Conservation (phyloP, 2,113 vertebrate genomes). For the Polypterus senegalus region DNA sequence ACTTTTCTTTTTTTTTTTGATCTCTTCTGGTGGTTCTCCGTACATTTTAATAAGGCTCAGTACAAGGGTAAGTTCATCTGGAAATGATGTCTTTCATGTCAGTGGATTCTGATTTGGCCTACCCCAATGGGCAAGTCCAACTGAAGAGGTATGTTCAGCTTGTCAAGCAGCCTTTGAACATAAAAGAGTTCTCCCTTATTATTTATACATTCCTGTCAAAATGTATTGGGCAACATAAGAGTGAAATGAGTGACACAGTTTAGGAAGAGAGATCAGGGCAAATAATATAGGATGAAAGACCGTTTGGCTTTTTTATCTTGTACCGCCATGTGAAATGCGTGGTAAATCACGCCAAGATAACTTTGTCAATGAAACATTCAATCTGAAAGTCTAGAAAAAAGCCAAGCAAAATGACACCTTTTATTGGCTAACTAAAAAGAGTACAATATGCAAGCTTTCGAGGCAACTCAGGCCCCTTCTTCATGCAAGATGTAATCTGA, state of each 20-base stretch:
- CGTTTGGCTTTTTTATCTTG: too few species aligned
- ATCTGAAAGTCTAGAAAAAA: too few species aligned
- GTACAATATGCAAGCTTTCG: too few species aligned
- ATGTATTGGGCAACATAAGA: constrained; percentile 14
- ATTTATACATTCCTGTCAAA: constrained; percentile 24
- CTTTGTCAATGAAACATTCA: too few species aligned
- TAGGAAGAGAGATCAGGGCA: neutral
- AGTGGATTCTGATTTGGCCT: constrained; percentile 17
- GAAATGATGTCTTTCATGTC: constrained; percentile 20
- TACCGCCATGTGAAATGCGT: too few species aligned
- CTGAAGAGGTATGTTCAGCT: constrained; percentile 17
- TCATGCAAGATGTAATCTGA: too few species aligned
- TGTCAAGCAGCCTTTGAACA: constrained; percentile 16
- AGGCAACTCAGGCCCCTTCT: too few species aligned
- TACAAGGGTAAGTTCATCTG: constrained; percentile 8
- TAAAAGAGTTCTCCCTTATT: constrained; percentile 18
- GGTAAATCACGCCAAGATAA: too few species aligned
- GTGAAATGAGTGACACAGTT: constrained; percentile 7
- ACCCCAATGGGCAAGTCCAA: constrained; percentile 16
- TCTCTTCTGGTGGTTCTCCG: neutral
- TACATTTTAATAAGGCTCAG: constrained; percentile 19
- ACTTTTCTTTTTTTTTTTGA: neutral
- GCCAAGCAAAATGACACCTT: too few species aligned
- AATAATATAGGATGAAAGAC: constrained; percentile 1
- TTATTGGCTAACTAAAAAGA: too few species aligned